A percentile compares a stretch with the other conserved stretches of the same genome.
Conservation (phyloP, 2,797 vertebrate genomes). For the Manis crassicaudata region DNA sequence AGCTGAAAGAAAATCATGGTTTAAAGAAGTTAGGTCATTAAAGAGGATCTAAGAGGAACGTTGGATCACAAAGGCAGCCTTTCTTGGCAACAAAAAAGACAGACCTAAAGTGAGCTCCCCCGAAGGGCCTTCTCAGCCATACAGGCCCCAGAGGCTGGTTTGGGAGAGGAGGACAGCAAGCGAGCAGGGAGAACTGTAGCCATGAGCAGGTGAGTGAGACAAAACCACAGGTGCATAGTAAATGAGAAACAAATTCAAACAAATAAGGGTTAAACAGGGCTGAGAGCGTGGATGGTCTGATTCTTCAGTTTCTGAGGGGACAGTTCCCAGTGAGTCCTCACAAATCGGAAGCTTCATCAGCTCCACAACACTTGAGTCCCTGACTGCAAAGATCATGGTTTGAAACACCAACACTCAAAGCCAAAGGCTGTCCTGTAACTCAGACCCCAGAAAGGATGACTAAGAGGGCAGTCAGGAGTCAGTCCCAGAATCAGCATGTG, state of each 20-base stretch:
- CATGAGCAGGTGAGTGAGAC: not conserved
- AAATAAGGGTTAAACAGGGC: not conserved
- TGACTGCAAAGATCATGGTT: not conserved
- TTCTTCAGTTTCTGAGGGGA: not conserved
- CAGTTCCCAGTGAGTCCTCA: not conserved
- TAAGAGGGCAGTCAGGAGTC: not conserved
- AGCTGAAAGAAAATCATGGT: constrained; percentile 76
- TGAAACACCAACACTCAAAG: not conserved
- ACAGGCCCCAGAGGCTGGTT: not conserved
- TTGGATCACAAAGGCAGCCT: not conserved
- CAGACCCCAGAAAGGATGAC: not conserved
- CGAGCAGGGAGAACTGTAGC: not conserved
- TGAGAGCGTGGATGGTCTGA: too few relatives aligned
- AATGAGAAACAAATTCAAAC: not conserved
- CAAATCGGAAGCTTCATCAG: not conserved
- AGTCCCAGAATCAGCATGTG: not conserved
- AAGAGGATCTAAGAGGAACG: not conserved
- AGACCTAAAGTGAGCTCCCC: not conserved
- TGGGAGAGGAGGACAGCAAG: not conserved
- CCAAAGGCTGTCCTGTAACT: not conserved
- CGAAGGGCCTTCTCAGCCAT: not conserved
- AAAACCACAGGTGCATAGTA: not conserved
- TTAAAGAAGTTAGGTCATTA: not conserved
- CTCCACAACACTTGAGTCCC: too few relatives aligned
- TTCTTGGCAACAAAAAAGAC: not conserved